These are phyloP conservation scores for Plumapathes pennacea DNA, from an alignment of 92 coral and sea anemone genomes.

Conservation along the genomic window DNA sequence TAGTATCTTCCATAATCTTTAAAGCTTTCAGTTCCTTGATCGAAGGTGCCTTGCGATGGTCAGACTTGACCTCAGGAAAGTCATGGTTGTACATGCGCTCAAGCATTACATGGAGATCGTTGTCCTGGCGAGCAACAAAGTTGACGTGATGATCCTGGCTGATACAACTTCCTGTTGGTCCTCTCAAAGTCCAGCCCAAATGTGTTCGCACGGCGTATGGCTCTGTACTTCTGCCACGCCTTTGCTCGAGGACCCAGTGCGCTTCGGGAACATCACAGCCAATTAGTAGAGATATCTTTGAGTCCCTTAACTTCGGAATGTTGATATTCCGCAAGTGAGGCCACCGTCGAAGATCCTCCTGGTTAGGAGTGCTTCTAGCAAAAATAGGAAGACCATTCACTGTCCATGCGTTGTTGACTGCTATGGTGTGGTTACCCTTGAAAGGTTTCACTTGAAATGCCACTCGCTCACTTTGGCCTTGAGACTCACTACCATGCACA, in stretches of 20 bases:
- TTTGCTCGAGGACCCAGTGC: slow-evolving; percentile 52
- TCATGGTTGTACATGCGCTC: not conserved
- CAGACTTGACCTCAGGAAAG: not conserved
- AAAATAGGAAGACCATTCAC: slow-evolving; percentile 24
- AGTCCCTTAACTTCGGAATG: slow-evolving; percentile 3
- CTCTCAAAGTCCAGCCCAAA: slow-evolving; percentile 52
- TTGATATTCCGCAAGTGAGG: slow-evolving; percentile 25
- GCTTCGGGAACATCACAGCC: slow-evolving; percentile 60
- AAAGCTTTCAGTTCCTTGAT: slow-evolving; percentile 41
- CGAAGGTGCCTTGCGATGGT: slow-evolving; percentile 11
- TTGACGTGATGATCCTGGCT: not conserved
- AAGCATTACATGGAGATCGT: slow-evolving; percentile 1
- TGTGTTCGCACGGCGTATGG: slow-evolving; percentile 50
- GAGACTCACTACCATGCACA: slow-evolving; percentile 16
- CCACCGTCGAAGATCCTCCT: slow-evolving; percentile 18
- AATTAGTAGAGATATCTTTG: slow-evolving; percentile 17
- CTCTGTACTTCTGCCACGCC: slow-evolving; percentile 37
- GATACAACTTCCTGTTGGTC: slow-evolving; percentile 14
- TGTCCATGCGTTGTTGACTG: slow-evolving; percentile 24
- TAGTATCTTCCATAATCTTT: slow-evolving; percentile 24
- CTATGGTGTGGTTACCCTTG: slow-evolving; percentile 3
- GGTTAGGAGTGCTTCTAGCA: slow-evolving; percentile 4
- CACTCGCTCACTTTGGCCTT: slow-evolving; percentile 9
- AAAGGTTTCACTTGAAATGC: slow-evolving; percentile 1
- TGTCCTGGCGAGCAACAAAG: slow-evolving; percentile 1